Evolutionary conservation across 2,888 invertebrate genomes (phyloP), one percentile per base, ranked within the genome.

Genomic region (Diarsia dahlii): DNA sequence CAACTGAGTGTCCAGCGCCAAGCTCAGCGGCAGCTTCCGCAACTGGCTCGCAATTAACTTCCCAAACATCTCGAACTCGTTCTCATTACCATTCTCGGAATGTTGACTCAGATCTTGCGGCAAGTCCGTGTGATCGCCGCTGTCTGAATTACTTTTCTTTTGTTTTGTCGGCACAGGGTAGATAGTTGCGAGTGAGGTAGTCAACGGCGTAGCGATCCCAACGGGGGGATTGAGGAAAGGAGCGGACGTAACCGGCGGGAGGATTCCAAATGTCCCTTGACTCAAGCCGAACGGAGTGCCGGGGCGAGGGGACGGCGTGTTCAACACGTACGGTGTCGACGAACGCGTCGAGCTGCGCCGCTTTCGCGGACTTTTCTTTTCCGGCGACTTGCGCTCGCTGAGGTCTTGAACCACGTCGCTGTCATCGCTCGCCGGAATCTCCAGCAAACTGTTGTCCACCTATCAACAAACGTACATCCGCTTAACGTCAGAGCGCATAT

Each of bases 41-140:
- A 96, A 88, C 87, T 96, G 96, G 87, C 96, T 96, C 46, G 96
- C 95, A 76, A 96, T 96, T 85, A 96, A 87, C 89, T 96, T 96
- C 56, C 95, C 96, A 81, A 96, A 96, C 96, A 96, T 96, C 88
- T 96, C 96, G 68, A 96, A 96, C 88, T 96, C 96, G 81, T 96
- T 96, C 82, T 96, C 96, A 84, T 95, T 96, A 50, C 93, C 95
- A 81, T 92, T 94, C 82, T 96, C 96, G 34, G 95, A 93, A 90
- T 95, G 95, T 89, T 96, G 96, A 87, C 96, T 96, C 84, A 96
- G 89, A 88, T 96, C 96, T 86, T 96, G 96, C 39, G 96, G 95
- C 71, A 93, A 87, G 81, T 96, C 96, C 18, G 92, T 91, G 80
- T 91, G 93, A 74, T 96, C 95, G 23, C 92, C 93, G 83, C 92